A percentile compares a stretch with the other conserved stretches of the same genome.
phyloP scores from a whole-genome alignment of 2,888 invertebrate species.

The Synanthedon tipuliformis region DNA sequence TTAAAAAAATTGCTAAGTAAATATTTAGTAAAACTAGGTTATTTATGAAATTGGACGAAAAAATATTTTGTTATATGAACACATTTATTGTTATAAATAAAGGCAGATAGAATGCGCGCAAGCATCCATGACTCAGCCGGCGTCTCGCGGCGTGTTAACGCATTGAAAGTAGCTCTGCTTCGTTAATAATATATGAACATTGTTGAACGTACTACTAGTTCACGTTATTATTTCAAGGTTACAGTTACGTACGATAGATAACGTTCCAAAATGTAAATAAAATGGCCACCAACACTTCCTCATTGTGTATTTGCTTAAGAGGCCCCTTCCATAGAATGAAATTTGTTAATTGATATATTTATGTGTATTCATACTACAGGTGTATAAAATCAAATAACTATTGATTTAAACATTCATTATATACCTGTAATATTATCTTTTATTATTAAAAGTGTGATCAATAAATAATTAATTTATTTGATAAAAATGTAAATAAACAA shows the following conservation, averaged over 20 bases:
- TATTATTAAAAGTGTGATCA: no score
- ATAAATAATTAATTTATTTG: background rate
- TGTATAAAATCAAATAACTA: no score
- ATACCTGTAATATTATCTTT: no score
- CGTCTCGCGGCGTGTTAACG: slow-evolving; percentile 14
- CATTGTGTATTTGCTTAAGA: no score
- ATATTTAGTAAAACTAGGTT: no score
- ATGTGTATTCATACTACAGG: no score
- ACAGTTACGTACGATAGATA: background rate
- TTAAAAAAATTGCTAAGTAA: no score
- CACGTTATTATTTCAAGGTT: slow-evolving; percentile 4
- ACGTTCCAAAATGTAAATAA: background rate
- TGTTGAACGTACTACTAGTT: slow-evolving; percentile 2
- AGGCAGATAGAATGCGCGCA: slow-evolving; percentile 19
- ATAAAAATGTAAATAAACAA: background rate
- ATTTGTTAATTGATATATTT: no score
- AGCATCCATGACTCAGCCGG: slow-evolving; percentile 15
- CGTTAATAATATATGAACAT: slow-evolving; percentile 1
- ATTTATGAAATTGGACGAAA: no score
- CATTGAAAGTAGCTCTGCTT: slow-evolving; percentile 39
- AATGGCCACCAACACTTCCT: background rate
- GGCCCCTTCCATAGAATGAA: no score
- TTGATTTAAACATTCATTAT: no score
- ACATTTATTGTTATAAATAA: background rate
- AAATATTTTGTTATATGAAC: no score